A percentile compares a stretch with the other conserved stretches of the same genome.
Evolutionary conservation across 2,888 invertebrate genomes (phyloP).

Genomic region (Meliscaeva auricollis): DNA sequence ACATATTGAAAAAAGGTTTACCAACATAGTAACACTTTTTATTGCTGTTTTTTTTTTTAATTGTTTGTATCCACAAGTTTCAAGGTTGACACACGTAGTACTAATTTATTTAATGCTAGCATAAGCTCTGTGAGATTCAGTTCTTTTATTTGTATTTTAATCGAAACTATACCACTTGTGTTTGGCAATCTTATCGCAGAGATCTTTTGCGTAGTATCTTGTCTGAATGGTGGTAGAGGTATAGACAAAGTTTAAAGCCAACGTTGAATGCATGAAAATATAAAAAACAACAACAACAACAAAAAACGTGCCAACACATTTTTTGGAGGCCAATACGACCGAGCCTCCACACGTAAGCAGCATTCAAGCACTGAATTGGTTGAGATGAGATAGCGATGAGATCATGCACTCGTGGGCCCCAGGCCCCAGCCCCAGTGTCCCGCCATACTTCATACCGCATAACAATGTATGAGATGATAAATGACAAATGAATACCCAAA

Average conservation of each 20-base stretch:
- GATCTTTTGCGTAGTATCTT: not conserved
- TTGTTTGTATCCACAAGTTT: too few species aligned
- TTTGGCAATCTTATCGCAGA: too few species aligned
- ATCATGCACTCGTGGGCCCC: not conserved
- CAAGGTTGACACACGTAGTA: too few species aligned
- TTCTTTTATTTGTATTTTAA: too few species aligned
- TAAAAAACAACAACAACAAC: not conserved
- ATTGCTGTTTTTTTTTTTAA: too few species aligned
- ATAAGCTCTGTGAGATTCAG: too few species aligned
- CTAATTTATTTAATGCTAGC: too few species aligned
- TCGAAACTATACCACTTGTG: too few species aligned
- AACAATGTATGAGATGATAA: not conserved
- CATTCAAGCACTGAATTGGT: constrained; percentile 48
- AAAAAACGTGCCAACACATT: not conserved
- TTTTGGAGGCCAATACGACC: constrained; percentile 59
- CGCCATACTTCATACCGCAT: not conserved
- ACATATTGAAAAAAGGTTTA: too few species aligned
- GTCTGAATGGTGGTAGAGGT: not conserved
- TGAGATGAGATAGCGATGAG: not conserved
- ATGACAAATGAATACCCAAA: too few species aligned
- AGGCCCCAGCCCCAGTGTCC: too few species aligned
- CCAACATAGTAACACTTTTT: too few species aligned
- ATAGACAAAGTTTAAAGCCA: not conserved
- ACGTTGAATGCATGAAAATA: not conserved
- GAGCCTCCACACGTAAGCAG: constrained; percentile 69